phyloP scores from a whole-genome alignment of 2,113 vertebrate species.

The Octodon degus region DNA sequence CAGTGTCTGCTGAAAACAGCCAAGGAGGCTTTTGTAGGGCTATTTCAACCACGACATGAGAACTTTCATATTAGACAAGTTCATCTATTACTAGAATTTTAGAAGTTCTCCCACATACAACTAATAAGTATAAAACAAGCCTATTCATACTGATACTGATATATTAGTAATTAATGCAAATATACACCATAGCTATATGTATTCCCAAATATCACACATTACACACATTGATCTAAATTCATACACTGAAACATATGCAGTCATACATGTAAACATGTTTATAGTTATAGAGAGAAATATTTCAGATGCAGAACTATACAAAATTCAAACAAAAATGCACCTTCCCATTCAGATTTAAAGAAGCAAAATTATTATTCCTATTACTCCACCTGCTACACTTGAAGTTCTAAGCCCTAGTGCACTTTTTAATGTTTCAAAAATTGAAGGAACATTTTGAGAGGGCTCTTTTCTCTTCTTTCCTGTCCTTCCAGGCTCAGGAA shows the following conservation, averaged over 20 bases:
- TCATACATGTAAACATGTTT: background rate
- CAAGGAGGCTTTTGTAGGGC: background rate
- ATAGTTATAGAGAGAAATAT: background rate
- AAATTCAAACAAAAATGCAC: conserved; percentile 43
- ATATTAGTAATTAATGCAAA: background rate
- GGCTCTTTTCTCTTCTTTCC: background rate
- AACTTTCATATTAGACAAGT: background rate
- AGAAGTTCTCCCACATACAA: background rate
- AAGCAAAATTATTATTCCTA: background rate
- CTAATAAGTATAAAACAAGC: background rate
- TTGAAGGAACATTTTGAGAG: background rate
- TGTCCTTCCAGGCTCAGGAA: background rate
- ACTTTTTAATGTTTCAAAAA: background rate
- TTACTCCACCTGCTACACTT: background rate
- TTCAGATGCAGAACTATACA: background rate
- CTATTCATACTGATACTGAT: background rate
- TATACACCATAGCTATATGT: background rate
- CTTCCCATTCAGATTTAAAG: background rate
- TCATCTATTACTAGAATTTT: background rate
- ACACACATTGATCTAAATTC: background rate
- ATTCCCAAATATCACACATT: background rate
- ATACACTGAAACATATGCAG: background rate
- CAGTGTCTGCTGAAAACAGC: background rate
- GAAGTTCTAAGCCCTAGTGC: background rate
- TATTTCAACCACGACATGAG: background rate